These are phyloP conservation scores for Sparus aurata DNA, from an alignment of 2,797 vertebrate genomes.

Conservation along the genomic window DNA sequence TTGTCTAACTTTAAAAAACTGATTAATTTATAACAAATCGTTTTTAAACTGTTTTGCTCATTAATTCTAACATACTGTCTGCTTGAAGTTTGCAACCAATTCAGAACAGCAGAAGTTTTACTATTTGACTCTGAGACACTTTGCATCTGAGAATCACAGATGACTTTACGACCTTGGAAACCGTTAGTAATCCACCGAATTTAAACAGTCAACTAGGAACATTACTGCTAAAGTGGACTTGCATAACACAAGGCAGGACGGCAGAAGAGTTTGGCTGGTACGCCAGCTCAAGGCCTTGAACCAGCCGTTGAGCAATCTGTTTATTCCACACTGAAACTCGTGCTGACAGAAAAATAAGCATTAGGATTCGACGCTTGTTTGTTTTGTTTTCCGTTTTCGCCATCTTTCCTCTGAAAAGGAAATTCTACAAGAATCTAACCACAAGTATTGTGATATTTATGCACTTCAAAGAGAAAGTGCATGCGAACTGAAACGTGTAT, in stretches of 20 bases:
- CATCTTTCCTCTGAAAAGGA: conserved; percentile 21
- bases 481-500: conserved; percentile 6
- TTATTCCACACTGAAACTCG: conserved; percentile 63
- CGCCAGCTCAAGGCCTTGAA: conserved; percentile 68
- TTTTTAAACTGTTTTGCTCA: conserved; percentile 15
- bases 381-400: conserved; percentile 4
- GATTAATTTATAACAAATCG: neutral
- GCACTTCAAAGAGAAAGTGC: conserved; percentile 11
- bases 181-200: conserved; percentile 17
- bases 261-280: conserved; percentile 62
- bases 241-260: conserved; percentile 59
- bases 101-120: conserved; percentile 22
- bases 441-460: neutral
- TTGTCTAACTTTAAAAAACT: conserved; percentile 6
- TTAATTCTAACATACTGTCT: neutral
- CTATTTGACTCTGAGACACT: neutral
- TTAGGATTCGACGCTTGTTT: conserved; percentile 32
- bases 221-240: conserved; percentile 52
- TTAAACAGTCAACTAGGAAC: conserved; percentile 28
- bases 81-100: neutral
- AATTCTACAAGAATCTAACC: conserved; percentile 21
- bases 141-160: conserved; percentile 27
- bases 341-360: conserved; percentile 60
- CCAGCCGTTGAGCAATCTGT: conserved; percentile 77
- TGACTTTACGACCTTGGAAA: conserved; percentile 31